Percentiles rank a stretch among this genome's conserved stretches.
phyloP scores from a whole-genome alignment of 2,888 invertebrate genomes.

The Resseliella maxima region DNA sequence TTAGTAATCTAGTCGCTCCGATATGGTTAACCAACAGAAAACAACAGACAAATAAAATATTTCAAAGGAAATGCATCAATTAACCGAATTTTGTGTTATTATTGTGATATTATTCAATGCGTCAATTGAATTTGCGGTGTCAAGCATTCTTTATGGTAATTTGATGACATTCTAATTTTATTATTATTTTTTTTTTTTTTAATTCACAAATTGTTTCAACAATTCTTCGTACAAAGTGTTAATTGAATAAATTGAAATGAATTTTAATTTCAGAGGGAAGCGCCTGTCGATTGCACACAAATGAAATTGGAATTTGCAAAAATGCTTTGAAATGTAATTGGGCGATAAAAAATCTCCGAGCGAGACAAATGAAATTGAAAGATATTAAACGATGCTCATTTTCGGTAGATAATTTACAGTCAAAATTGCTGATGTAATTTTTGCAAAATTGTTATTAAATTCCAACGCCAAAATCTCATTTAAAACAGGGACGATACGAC shows the following conservation, averaged over 20 bases:
- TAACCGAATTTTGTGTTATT: too few relatives aligned
- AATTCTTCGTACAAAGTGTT: too few relatives aligned
- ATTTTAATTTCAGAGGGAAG: conserved; percentile 9
- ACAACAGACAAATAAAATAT: too few relatives aligned
- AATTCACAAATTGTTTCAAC: too few relatives aligned
- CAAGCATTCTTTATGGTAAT: too few relatives aligned
- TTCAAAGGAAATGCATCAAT: too few relatives aligned
- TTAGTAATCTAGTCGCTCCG: too few relatives aligned
- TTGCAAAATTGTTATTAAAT: neutral
- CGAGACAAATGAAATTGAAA: neutral
- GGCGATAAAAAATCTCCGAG: neutral
- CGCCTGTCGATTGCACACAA: neutral
- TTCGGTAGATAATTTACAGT: neutral
- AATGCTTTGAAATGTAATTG: neutral
- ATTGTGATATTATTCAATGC: too few relatives aligned
- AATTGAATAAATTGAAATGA: neutral
- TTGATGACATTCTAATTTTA: too few relatives aligned
- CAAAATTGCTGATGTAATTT: neutral
- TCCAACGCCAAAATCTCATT: neutral
- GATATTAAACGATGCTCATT: conserved; percentile 18
- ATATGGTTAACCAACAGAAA: too few relatives aligned
- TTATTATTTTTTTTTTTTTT: too few relatives aligned
- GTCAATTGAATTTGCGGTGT: too few relatives aligned
- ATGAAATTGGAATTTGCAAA: conserved; percentile 6
- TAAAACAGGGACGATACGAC: neutral